A percentile compares a stretch with the other conserved stretches of the same genome.
These are phyloP conservation scores for Florisuga fusca DNA, from an alignment of 2,797 vertebrate genomes.

Conservation along the genomic window DNA sequence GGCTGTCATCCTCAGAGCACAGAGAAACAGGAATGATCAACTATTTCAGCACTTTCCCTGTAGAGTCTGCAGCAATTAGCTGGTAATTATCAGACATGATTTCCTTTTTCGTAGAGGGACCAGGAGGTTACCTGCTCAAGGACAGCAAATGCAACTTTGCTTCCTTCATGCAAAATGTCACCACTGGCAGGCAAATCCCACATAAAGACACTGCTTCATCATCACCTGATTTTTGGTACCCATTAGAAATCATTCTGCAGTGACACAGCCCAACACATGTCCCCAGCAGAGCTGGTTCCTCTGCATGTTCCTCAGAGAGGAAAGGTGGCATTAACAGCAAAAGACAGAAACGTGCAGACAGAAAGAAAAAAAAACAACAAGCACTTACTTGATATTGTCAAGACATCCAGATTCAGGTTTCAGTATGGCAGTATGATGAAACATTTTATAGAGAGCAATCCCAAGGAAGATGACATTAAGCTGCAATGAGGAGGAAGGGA, in stretches of 20 bases:
- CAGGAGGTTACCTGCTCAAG: slow-evolving; percentile 13
- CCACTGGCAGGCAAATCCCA: neutral
- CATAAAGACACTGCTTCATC: neutral
- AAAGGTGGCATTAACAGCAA: neutral
- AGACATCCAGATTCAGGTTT: slow-evolving; percentile 98
- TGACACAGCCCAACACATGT: neutral
- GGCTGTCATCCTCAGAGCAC: neutral
- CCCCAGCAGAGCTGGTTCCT: neutral
- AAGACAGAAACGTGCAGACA: neutral
- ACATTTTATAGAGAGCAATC: slow-evolving; percentile 99
- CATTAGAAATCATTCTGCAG: neutral
- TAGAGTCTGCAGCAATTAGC: slow-evolving; percentile 40
- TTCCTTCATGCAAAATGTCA: neutral
- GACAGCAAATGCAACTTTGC: neutral
- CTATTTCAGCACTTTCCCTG: slow-evolving; percentile 33
- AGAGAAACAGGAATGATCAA: slow-evolving; percentile 25
- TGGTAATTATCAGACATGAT: neutral
- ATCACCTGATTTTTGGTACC: neutral
- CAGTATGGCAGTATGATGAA: slow-evolving; percentile 97
- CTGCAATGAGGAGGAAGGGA: slow-evolving; percentile 76
- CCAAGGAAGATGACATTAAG: slow-evolving; percentile 98
- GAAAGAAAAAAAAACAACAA: neutral
- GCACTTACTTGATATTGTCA: slow-evolving; percentile 99
- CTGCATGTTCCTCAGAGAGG: neutral
- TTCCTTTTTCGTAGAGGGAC: neutral